Base-by-base conservation (phyloP, 2,113 vertebrate species). In the Podocnemis expansa region DNA sequence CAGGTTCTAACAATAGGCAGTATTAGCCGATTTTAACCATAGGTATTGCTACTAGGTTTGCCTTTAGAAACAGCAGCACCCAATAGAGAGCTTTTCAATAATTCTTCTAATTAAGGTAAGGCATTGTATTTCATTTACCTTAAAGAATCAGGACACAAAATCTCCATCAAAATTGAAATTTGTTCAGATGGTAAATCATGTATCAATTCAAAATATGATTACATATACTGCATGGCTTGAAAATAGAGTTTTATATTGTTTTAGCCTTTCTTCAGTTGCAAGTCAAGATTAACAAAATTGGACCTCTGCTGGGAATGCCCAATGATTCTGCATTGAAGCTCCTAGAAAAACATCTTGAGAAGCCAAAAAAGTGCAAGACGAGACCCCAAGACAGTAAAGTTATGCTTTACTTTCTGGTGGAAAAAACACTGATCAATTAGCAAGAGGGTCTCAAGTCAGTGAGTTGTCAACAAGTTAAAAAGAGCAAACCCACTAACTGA, bases 401-500 rank as follows among this genome's bases (percentile, higher is more conserved):
- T 12, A 52, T 85, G 83, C 55, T 45, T 75, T 67, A 7, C 60
- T 51, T 85, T 91, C 1, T 29, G 47, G 47, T 0, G 51, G 45
- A 49, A 84, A 95, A 93, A 7, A 7, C 47, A 27, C 10, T 5
- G 84, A 31, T 25, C 3, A 84, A 87, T 25, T 45, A 87, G 89
- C 94, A 87, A 91, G 1, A 4, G 89, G 21, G 27, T 58, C 83
- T 88, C 43, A 95, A 94, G 17, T 82, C 89, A 95, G 55, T 80
- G 51, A 79, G 84, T 82, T 89, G 91, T n/a, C 51, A 90, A 56
- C 16, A 31, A 38, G 93, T 83, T 52, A 89, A 86, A 63, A 93
- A 87, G 87, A 88, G 75, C 85, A 82, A 29, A 43, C 78, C 41
- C 63, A 85, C 79, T 91, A 89, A 89, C 24, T 52, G 55, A 88